Evolutionary conservation across 2,888 invertebrate genomes (phyloP).

Genomic region (Periphyllus acericola): DNA sequence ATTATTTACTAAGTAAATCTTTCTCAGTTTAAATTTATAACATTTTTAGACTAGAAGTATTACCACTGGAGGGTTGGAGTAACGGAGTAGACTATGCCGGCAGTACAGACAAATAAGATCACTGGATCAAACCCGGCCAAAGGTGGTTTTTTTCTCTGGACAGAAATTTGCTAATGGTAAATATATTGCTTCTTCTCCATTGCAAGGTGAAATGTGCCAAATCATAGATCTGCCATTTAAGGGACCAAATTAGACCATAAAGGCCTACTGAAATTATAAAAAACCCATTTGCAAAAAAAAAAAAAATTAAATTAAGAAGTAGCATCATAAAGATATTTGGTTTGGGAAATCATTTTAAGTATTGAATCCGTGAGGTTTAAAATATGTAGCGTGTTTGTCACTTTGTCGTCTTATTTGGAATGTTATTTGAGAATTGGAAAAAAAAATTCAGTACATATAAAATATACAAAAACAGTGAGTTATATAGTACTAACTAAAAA

Average conservation of each 20-base stretch:
- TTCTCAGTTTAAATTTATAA: neutral
- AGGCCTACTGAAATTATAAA: too few relatives aligned
- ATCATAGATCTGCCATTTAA: too few relatives aligned
- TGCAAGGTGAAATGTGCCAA: too few relatives aligned
- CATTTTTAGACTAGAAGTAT: neutral
- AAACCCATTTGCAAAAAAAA: too few relatives aligned
- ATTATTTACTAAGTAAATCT: conserved; percentile 29
- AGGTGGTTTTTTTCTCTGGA: too few relatives aligned
- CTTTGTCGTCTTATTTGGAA: neutral
- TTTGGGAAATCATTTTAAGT: neutral
- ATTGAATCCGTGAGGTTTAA: neutral
- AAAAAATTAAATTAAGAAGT: neutral
- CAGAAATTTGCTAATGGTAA: too few relatives aligned
- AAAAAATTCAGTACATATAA: neutral
- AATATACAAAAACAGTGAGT: conserved; percentile 20
- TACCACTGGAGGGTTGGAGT: neutral
- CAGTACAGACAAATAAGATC: too few relatives aligned
- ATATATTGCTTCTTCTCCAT: too few relatives aligned
- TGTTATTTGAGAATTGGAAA: neutral
- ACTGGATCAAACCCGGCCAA: too few relatives aligned
- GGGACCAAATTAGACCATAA: too few relatives aligned
- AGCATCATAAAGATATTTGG: conserved; percentile 26
- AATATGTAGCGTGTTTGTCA: neutral
- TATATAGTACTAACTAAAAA: conserved; percentile 19
- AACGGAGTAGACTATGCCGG: too few relatives aligned